Evolutionary conservation across 2,888 invertebrate genomes (phyloP), one percentile per base, ranked within the genome.

Genomic region (Cantharis nigra): DNA sequence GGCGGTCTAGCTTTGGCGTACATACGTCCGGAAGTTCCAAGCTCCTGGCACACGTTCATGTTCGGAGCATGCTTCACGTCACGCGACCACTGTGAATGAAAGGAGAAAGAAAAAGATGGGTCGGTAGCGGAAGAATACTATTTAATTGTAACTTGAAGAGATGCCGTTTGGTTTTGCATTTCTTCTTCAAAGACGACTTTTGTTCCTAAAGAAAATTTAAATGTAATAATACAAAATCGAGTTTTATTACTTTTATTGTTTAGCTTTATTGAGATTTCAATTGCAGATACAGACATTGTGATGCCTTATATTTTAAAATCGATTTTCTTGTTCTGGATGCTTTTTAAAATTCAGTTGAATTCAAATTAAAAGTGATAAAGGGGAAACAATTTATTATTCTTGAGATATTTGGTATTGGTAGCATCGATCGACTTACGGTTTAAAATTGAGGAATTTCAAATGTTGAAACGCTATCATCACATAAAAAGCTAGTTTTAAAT

Each of bases 31-130:
- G 83, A 83, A 83, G 82, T 82, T 81, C 82, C 78, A 76, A 80
- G 76, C 78, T 79, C 78, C 67, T 62, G 75, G 78, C 81, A 75
- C 81, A 81, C 82, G 82, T 78, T 80, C 78, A 78, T 78, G 80
- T 79, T 78, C 76, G 78, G 79, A 80, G 82, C 82, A 83, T 81
- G 81, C 81, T 83, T 79, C 80, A 82, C 81, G 80, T 80, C 82
- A 77, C 78, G 79, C 81, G 81, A 78, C 83, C 81, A 80, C 80
- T 80, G 80, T 78, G 79, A 72, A 69, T 69, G 76, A 72, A 71
- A 73, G 71, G 77, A 77, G 76, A 75, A 78, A 76, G 75, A 75
- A 78, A 67, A 69, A 26, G 63, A 69, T 64, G 70, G 69, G 64
- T 74, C 69, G 63, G 28, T 64, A 74, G 30, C 70, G n/a, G 49